Percentiles rank a stretch among this genome's conserved stretches.
phyloP scores from a whole-genome alignment of 2,888 invertebrate species.

The Parochlus steinenii region DNA sequence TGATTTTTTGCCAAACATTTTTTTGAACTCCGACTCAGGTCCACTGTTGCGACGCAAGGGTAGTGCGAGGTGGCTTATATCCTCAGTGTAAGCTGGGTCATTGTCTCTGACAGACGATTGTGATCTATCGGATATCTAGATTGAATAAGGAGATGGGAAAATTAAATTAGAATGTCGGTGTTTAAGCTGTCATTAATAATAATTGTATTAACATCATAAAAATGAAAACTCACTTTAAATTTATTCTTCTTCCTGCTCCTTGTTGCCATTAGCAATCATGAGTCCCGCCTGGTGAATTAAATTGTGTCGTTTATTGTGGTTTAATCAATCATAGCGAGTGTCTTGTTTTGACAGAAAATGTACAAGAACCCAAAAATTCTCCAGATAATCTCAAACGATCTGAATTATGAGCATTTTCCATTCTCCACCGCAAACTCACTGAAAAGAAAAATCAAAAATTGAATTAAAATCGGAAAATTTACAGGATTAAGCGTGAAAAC shows the following conservation, averaged over 20 bases:
- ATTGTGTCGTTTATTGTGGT: too few species aligned
- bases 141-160: slow-evolving; percentile 10
- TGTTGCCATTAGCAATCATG: slow-evolving; percentile 26
- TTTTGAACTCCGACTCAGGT: slow-evolving; percentile 15
- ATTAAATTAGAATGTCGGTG: slow-evolving; percentile 20
- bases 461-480: too few species aligned
- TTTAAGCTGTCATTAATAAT: background rate
- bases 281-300: too few species aligned
- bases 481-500: too few species aligned
- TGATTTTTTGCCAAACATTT: slow-evolving; percentile 11
- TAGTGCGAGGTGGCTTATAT: slow-evolving; percentile 29
- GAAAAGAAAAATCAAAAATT: too few species aligned
- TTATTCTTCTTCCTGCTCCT: slow-evolving; percentile 19
- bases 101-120: slow-evolving; percentile 27
- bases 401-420: too few species aligned
- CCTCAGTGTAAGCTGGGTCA: slow-evolving; percentile 31
- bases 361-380: too few species aligned
- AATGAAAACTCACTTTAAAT: slow-evolving; percentile 1
- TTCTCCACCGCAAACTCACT: too few species aligned
- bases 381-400: too few species aligned
- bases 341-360: too few species aligned
- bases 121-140: slow-evolving; percentile 27
- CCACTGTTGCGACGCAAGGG: slow-evolving; percentile 24
- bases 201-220: background rate
- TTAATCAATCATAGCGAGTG: too few species aligned